Evolutionary conservation across 2,797 vertebrate genomes (phyloP), one percentile per base, ranked within the genome.

Genomic region (Falco rusticolus): DNA sequence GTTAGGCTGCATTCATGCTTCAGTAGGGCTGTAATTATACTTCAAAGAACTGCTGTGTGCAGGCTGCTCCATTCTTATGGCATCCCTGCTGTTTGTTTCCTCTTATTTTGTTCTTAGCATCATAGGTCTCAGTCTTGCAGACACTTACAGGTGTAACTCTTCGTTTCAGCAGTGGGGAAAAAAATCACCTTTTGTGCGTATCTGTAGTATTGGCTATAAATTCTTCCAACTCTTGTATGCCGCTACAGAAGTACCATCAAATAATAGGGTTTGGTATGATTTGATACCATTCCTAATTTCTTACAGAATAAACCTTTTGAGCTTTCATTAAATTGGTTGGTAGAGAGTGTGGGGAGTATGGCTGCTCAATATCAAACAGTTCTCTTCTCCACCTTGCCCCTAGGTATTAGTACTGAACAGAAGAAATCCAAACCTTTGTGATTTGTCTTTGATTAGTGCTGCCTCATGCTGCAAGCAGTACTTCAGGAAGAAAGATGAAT

Each of bases 1-100:
- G 59, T 85, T 90, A 47, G 91, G 95, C 96, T 96, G 79, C 95
- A 95, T 97, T 97, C 97, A 97, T 70, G 96, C 97, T 97, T 97
- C 95, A 90, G 37, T 53, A 94, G 93, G 59, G 93, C 94, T 93
- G 90, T 97, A 97, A 98, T 97, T 97, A 96, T 79, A 76, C 94
- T 96, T 94, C 91, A 89, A 95, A 96, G 96, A 91, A 95, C 91
- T 69, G 89, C 89, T 77, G 37, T 57, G 87, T 15, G 14, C 90
- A 76, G 89, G 78, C 89, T 91, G 86, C 65, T 92, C 82, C 71
- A 2, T 91, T 95, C 96, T 69, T 85, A 51, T 4, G 43, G 84
- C 87, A 71, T 71, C 69, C 95, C 95, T 75, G 81, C 97, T 97
- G 93, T 93, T 96, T 94, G 93, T 93, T 96, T 93, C 90, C 87